Base-by-base conservation (phyloP, 2,113 vertebrate species). In the Podiceps cristatus region DNA sequence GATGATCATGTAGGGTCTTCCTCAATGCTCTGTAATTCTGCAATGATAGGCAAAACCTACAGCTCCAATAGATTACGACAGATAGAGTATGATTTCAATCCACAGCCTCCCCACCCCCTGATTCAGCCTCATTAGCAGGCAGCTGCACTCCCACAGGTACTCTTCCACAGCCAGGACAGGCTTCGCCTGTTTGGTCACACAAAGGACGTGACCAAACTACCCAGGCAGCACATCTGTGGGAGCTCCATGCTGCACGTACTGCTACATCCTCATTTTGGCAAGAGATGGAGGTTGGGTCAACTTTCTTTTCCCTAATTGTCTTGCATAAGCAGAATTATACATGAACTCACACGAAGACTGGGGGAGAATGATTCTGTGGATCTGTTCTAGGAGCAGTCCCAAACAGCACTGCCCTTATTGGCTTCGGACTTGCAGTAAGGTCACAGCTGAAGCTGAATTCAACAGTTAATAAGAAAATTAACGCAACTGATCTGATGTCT, bases 211-310 rank as follows among this genome's bases (percentile, higher is more conserved):
- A 37, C 37, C 9, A 4, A 42, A 29, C 56, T 35, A 18, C 7
- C 33, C 82, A 68, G 35, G 55, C 10, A 63, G 29, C 27, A 10
- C 0, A 0, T 13, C 33, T 25, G 19, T 2, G 7, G 18, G 11
- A 49, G 20, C 47, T 69, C 35, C 10, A 10, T 2, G 7, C 28
- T 3, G 42, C 6, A 27, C 13, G 7, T 11, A 47, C 37, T 3
- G 9, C 56, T 52, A 15, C 12, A 6, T 33, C 37, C 19, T 71
- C n/a, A 20, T 64, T 76, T 59, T 42, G 50, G 75, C 58, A 75
- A 35, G 44, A 81, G 28, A 24, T 1, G 24, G 44, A 76, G 64
- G 22, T 23, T 76, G 28, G 20, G 22, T 63, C 49, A 42, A 33
- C 27, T 13, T 25, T 44, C 33, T 68, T 28, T 52, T 56, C 62